Conservation (phyloP, 2,113 vertebrate species). For the Hippoglossus stenolepis region DNA sequence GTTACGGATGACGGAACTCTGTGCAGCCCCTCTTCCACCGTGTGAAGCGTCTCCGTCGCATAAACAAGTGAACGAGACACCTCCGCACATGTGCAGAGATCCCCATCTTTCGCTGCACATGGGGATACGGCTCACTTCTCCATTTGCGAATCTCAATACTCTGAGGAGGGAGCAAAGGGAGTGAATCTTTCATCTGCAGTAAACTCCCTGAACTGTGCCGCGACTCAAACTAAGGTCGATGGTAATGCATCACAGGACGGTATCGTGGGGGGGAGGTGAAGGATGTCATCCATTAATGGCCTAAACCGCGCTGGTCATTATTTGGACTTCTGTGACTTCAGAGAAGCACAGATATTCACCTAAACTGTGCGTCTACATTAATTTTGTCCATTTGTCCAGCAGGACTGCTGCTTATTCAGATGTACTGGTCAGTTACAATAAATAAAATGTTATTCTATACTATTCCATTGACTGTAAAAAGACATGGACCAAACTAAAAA, state of each 20-base stretch:
- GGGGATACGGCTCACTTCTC: background rate
- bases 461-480: too few species aligned
- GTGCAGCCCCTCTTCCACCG: slow-evolving; percentile 9
- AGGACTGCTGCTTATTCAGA: too few species aligned
- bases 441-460: too few species aligned
- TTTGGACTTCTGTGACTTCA: background rate
- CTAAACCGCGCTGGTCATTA: background rate
- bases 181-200: slow-evolving; percentile 54
- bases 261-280: background rate
- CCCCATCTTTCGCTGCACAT: background rate
- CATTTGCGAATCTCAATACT: slow-evolving; percentile 36
- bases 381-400: background rate
- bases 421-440: too few species aligned
- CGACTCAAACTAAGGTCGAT: slow-evolving; percentile 5
- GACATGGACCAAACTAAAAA: too few species aligned
- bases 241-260: slow-evolving; percentile 9
- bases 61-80: slow-evolving; percentile 25
- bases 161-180: slow-evolving; percentile 23
- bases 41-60: slow-evolving; percentile 15
- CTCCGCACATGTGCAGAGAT: background rate
- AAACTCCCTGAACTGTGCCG: slow-evolving; percentile 21
- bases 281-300: background rate
- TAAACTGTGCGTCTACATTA: background rate
- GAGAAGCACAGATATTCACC: background rate
- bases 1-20: slow-evolving; percentile 37